phyloP scores from a whole-genome alignment of 2,888 invertebrate species.

The Saturnia japonica region DNA sequence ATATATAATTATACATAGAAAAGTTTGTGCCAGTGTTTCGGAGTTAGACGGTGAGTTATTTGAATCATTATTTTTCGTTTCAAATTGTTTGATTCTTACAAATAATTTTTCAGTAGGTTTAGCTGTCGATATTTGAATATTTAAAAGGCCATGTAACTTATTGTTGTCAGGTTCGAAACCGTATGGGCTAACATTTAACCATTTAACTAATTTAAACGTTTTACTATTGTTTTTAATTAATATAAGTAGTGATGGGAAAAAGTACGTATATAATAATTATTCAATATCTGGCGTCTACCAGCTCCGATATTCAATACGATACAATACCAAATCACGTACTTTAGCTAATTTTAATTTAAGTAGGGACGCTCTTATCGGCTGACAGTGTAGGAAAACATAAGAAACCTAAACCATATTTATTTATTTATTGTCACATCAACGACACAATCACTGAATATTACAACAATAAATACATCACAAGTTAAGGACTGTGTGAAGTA shows the following conservation, averaged over 20 bases:
- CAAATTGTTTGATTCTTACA: not conserved
- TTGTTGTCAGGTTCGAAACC: not conserved
- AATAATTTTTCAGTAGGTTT: not conserved
- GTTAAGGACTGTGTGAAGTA: no score
- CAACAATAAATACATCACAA: no score
- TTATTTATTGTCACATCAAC: no score
- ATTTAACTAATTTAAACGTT: not conserved
- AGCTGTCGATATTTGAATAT: not conserved
- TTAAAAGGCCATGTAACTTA: not conserved
- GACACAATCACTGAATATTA: no score
- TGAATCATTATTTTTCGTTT: not conserved
- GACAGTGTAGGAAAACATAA: not conserved
- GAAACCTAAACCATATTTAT: no score
- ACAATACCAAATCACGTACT: no score
- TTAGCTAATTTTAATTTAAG: not conserved
- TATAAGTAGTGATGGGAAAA: not conserved
- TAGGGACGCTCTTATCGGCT: not conserved
- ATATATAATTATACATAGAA: not conserved
- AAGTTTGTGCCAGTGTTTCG: slow-evolving; percentile 1
- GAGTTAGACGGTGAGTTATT: slow-evolving; percentile 9
- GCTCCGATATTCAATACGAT: no score
- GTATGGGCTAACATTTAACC: not conserved
- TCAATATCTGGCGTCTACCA: not conserved
- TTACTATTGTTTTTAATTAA: not conserved
- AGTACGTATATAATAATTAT: no score